These are phyloP conservation scores for Perca schrenkii DNA, from an alignment of 2,113 vertebrate genomes.

Conservation along the genomic window DNA sequence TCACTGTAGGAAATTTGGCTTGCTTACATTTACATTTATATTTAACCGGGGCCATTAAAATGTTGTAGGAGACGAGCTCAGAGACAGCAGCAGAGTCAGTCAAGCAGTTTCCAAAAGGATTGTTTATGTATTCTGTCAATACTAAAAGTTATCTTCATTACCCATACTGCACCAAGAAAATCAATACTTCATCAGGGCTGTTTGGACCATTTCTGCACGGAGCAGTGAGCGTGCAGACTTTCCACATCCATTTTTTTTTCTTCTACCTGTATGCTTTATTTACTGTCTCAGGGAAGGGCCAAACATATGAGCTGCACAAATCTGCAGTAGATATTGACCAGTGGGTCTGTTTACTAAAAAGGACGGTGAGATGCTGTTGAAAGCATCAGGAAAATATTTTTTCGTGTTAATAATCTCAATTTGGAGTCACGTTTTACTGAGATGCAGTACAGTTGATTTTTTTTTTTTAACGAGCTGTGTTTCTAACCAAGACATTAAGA, in stretches of 20 bases:
- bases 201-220: conserved; percentile 19
- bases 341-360: neutral
- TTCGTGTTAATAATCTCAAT: neutral
- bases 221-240: conserved; percentile 12
- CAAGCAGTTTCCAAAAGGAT: neutral
- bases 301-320: neutral
- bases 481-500: neutral
- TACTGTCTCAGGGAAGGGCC: neutral
- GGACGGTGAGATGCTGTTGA: neutral
- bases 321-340: conserved; percentile 5
- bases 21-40: conserved; percentile 42
- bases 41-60: conserved; percentile 25
- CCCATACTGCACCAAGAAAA: conserved; percentile 23
- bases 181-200: conserved; percentile 65
- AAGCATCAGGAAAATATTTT: neutral
- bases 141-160: conserved; percentile 59
- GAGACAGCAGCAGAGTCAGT: conserved; percentile 22
- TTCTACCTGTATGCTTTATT: conserved; percentile 11
- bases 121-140: conserved; percentile 45
- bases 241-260: conserved; percentile 31
- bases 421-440: neutral
- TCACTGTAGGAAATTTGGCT: conserved; percentile 26
- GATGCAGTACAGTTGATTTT: too few relatives aligned
- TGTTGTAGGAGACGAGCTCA: conserved; percentile 2
- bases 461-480: neutral